Evolutionary conservation across 2,797 vertebrate species (phyloP), one percentile per base, ranked within the genome.

Genomic region (Cryptoblepharus egeriae): DNA sequence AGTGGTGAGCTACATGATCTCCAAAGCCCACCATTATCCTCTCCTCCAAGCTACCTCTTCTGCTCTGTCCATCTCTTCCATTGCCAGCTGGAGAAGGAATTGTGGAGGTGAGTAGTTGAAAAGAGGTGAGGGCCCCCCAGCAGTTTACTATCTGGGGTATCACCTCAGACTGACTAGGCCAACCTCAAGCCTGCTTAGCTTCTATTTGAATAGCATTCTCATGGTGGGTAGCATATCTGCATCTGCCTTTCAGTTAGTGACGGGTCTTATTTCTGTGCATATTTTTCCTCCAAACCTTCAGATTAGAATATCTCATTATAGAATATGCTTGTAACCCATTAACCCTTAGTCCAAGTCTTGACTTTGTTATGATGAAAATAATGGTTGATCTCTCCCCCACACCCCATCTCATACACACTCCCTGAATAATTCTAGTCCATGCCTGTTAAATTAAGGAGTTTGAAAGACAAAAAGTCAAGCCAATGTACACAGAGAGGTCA

Each of bases 291-390:
- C 24, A 55, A 26, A 58, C 30, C 16, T 74, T 60, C 30, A 75
- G 24, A 24, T 37, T 11, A 12, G 30, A 45, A 60, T 8, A 20
- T n/a, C 20, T 83, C 37, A 42, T 28, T 68, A 60, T 24, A 58
- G 30, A 45, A 26, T 58, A 58, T 39, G 30, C 5, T 30, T 55
- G 67, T 28, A 26, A n/a, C 32, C 26, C 20, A 68, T 20, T 22
- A 32, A 75, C 30, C 15, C 13, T 37, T 67, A 52, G 3, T 37
- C n/a, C 73, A 28, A 30, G 39, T 67, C 76, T 78, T 73, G 45
- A 70, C 45, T 68, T 58, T 42, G 63, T 28, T 60, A 70, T 82
- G 37, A n/a, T 76, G 18, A 39, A 79, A 60, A 32, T 73, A 60
- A 74, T 73, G 52, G 39, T 55, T 68, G 61, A 67, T 60, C n/a